Base-by-base conservation (phyloP, 2,888 invertebrate species). In the Lithodes maja region DNA sequence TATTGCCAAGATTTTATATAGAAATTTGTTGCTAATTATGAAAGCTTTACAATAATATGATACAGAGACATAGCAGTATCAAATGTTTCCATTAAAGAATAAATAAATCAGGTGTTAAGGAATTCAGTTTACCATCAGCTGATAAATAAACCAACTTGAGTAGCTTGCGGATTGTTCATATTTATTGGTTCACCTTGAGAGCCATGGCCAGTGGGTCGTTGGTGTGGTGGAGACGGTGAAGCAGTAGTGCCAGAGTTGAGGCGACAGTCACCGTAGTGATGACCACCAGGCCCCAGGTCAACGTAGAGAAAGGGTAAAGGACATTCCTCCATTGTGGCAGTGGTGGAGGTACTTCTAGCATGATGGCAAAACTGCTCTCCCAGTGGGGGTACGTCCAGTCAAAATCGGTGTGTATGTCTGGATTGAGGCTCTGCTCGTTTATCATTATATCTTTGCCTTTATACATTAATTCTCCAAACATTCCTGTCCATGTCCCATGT, bases 401-500 rank as follows among this genome's bases (percentile, higher is more conserved):
- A 17, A 90, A 90, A 33, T 78, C 86, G 2, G 15, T 52, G 3
- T n/a, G 9, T 49, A 52, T 69, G 7, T 86, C 90, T 15, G 2
- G 17, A 12, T 75, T 71, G 17, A 90, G 68, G 52, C 69, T 2
- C 49, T 85, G 33, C 7, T 78, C 54, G 83, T 90, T 90, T 53
- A 90, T 83, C 5, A 80, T 71, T 50, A 90, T 0, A 5, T 86
- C 68, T 54, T 90, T 90, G 9, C 77, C 78, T 12, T 71, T 3
- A 75, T 77, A 83, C 53, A 50, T 74, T 5, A 91, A 74, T 52
- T 89, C 86, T 5, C 86, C 90, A 17, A 91, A 52, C 89, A 91
- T 86, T 55, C 90, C 90, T 1, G 7, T 77, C 90, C 90, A 91
- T 12, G 83, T 83, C 61, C 89, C 90, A 69, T 91, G 86, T 17